Evolutionary conservation across 2,797 vertebrate genomes (phyloP).

Genomic region (Acrocephalus scirpaceus): DNA sequence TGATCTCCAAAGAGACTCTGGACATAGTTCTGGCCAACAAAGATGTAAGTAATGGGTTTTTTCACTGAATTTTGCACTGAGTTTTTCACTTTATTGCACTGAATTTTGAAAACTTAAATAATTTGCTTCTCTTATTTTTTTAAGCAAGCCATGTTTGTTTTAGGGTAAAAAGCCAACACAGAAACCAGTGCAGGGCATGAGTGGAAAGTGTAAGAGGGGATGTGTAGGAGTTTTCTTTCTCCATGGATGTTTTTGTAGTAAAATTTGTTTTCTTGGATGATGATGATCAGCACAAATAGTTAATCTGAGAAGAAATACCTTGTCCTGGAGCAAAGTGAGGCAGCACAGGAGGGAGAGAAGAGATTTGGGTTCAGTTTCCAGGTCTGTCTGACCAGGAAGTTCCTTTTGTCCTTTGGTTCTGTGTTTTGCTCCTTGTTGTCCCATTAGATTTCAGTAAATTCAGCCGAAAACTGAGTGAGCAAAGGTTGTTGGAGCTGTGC

Average conservation of each 20-base stretch:
- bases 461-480: not conserved
- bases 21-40: slow-evolving; percentile 90
- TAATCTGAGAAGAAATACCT: not conserved
- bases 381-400: accelerated
- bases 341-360: not conserved
- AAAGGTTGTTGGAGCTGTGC: not conserved
- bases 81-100: not conserved
- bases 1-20: slow-evolving; percentile 90
- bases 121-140: not conserved
- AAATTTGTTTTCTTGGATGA: not conserved
- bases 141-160: not conserved
- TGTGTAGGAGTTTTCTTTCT: not conserved
- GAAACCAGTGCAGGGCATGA: not conserved
- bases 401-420: accelerated
- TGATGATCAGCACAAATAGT: not conserved
- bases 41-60: slow-evolving; percentile 79
- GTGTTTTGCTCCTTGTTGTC: not conserved
- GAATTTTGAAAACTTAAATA: not conserved
- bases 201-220: not conserved
- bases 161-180: not conserved
- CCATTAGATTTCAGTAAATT: not conserved
- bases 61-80: not conserved
- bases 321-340: not conserved
- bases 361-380: not conserved
- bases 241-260: not conserved